A percentile compares a stretch with the other conserved stretches of the same genome.
These are phyloP conservation scores for Alloscopus bannaensis DNA, from an alignment of 2,888 invertebrate genomes.

Conservation along the genomic window DNA sequence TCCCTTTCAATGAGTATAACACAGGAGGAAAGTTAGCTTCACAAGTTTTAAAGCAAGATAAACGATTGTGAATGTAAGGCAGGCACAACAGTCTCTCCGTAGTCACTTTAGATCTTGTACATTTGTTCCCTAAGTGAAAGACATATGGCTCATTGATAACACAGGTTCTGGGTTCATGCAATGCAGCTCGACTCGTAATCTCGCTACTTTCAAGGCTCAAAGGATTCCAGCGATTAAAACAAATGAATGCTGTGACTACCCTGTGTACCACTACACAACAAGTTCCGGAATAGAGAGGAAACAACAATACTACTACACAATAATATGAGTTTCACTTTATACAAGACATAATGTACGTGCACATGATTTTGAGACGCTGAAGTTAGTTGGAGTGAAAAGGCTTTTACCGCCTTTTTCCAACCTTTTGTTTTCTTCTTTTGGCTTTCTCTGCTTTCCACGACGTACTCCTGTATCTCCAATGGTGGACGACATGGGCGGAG, in stretches of 20 bases:
- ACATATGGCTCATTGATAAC: slow-evolving; percentile 58
- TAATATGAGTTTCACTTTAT: too few species aligned
- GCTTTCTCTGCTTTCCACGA: not conserved
- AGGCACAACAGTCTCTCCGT: slow-evolving; percentile 39
- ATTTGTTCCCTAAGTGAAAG: slow-evolving; percentile 28
- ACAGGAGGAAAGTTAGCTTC: slow-evolving; percentile 42
- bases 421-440: not conserved
- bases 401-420: too few species aligned
- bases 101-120: slow-evolving; percentile 24
- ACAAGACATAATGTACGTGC: too few species aligned
- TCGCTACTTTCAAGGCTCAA: slow-evolving; percentile 46
- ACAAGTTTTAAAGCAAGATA: slow-evolving; percentile 57
- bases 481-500: not conserved
- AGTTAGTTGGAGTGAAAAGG: too few species aligned
- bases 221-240: slow-evolving; percentile 58
- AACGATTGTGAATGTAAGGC: slow-evolving; percentile 40
- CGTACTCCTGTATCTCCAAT: not conserved
- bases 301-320: too few species aligned
- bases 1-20: slow-evolving; percentile 16
- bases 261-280: not conserved
- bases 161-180: slow-evolving; percentile 14
- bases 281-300: not conserved
- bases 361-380: too few species aligned
- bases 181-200: slow-evolving; percentile 35
- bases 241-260: slow-evolving; percentile 41